Base-by-base conservation (phyloP, 2,797 vertebrate species). In the Distichodus sexfasciatus region DNA sequence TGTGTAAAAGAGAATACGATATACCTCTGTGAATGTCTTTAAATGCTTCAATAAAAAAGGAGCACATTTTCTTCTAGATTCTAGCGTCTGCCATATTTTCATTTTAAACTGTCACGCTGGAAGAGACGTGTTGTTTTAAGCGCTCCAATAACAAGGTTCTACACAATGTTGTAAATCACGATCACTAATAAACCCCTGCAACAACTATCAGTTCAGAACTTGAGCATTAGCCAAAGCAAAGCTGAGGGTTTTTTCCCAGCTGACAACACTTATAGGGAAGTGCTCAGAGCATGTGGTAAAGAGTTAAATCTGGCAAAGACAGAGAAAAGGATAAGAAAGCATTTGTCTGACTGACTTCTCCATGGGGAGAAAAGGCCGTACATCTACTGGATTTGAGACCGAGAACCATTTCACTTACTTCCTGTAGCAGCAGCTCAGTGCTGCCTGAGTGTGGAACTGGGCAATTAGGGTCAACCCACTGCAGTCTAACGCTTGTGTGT, bases 151-250 rank as follows among this genome's bases (percentile, higher is more conserved):
- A 66, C 61, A 72, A 36, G 15, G 3, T 35, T 44, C 35, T 60
- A 72, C 46, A 66, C 28, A 36, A 72, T 36, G 63, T 47, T 60
- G 66, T 72, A 66, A 72, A 66, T 72, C 43, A 74, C 43, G 55
- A 70, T 63, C 63, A 67, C 58, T 77, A 67, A 71, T 71, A 68
- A 58, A 74, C 59, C 68, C 53, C 46, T 77, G 67, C 47, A 68
- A 64, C 65, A 63, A 67, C 57, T 58, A 74, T 78, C 64, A 68
- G 47, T 64, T 71, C 63, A 59, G 17, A 59, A 60, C 51, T 58
- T 65, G 44, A 68, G 64, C 40, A 53, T 71, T 46, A 29, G 68
- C 59, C 63, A 71, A 78, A 68, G 31, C 40, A 60, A 67, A 62
- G 67, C 54, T 54, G 48, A n/a, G n/a, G n/a, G n/a, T n/a, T 55